Evolutionary conservation across 2,888 invertebrate species (phyloP), one percentile per base, ranked within the genome.

Genomic region (Anorthoa munda): DNA sequence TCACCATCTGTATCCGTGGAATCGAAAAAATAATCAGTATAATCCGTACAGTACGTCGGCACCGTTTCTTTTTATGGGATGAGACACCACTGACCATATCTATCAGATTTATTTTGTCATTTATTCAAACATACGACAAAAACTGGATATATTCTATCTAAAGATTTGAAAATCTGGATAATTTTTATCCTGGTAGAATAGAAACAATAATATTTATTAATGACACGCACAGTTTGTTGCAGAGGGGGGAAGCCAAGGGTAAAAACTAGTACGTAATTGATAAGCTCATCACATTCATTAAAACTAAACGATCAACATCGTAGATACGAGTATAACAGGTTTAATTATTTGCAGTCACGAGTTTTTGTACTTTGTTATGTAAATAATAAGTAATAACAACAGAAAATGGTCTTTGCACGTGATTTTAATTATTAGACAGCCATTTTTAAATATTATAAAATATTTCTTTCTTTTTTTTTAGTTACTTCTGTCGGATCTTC

Each of bases 241-340:
- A 9, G 39, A 39, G 39, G 39, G 39, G 39, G 9, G 39, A 39
- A 39, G 39, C 39, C 39, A 39, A 39, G 39, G 39, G 39, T 9
- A 39, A 39, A 55, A 55, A 23, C 53, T 5, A 15, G 18, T 18
- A 55, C 5, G 2, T 61, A 46, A 55, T 48, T 23, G 50, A 72
- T 56, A 21, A 39, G 64, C 66, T 78, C 72, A 68, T 77, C 65
- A 63, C 17, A 64, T 55, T 60, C 21, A 79, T 81, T 78, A 60
- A 75, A 53, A 65, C 2, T 26, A 66, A 71, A 48, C 46, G 21
- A 56, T 46, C 61, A 61, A 51, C 55, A 51, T 51, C 23, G 60
- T 23, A 67, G 45, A 45, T 46, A n/a, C n/a, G n/a, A n/a, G n/a
- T n/a, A 68, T 18, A 72, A 78, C 80, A 56, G 74, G 74, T 79